Conservation (phyloP, 2,888 invertebrate genomes). For the Drosophila neoperkinsi region DNA sequence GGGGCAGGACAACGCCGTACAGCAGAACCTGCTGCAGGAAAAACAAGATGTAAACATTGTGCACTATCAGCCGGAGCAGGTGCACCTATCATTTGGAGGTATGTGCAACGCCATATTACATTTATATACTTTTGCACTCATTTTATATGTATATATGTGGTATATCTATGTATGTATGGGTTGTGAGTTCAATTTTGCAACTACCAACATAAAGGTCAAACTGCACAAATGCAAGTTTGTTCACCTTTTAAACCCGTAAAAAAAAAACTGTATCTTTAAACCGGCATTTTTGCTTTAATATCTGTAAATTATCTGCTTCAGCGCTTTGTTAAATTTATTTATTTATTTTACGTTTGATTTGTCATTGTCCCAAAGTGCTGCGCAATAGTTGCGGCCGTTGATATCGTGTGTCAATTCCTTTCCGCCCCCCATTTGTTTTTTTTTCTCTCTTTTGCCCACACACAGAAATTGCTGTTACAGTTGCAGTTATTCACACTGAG, state of each 20-base stretch:
- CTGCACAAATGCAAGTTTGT: conserved; percentile 1
- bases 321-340: conserved; percentile 10
- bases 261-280: neutral
- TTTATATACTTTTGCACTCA: neutral
- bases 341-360: neutral
- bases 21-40: conserved; percentile 6
- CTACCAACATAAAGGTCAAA: conserved; percentile 15
- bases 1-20: neutral
- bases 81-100: conserved; percentile 89
- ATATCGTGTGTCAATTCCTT: conserved; percentile 25
- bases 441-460: neutral
- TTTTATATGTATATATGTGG: conserved; percentile 6
- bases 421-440: neutral
- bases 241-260: neutral
- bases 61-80: conserved; percentile 89
- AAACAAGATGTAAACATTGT: conserved; percentile 58
- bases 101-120: conserved; percentile 50
- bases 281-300: conserved; percentile 26
- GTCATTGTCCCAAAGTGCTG: conserved; percentile 36
- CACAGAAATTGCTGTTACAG: conserved; percentile 18
- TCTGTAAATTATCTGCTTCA: conserved; percentile 14
- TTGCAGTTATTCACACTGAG: conserved; percentile 27
- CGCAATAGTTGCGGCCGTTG: conserved; percentile 38
- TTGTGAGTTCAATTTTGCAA: neutral
- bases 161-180: conserved; percentile 8